Evolutionary conservation across 2,113 vertebrate species (phyloP).

Genomic region (Nothobranchius kuhntae): DNA sequence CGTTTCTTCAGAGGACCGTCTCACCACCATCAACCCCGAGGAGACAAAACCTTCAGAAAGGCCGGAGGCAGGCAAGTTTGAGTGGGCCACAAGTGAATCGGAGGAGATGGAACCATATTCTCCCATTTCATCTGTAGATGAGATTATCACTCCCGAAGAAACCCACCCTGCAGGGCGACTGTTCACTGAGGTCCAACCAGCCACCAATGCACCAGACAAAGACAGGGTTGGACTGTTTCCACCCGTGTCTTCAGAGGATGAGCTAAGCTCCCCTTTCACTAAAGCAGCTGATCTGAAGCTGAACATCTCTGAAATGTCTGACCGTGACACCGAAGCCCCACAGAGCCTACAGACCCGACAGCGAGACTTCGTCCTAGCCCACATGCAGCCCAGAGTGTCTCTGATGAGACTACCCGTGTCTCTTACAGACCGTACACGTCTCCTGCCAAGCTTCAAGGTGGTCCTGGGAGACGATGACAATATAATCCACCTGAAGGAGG

Average conservation of each 20-base stretch:
- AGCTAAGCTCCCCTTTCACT: not conserved
- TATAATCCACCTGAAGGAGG: conserved; percentile 23
- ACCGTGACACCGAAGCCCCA: rapidly evolving
- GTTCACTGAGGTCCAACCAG: too few relatives aligned
- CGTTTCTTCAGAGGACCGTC: too few relatives aligned
- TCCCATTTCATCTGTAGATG: not conserved
- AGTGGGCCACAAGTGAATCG: too few relatives aligned
- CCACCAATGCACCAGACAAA: too few relatives aligned
- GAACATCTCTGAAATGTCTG: not conserved
- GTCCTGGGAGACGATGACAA: not conserved
- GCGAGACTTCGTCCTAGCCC: not conserved
- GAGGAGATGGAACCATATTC: too few relatives aligned
- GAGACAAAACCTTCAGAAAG: too few relatives aligned
- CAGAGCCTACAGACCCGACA: not conserved
- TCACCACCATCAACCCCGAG: too few relatives aligned
- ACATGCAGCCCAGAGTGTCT: conserved; percentile 22
- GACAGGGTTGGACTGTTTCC: not conserved
- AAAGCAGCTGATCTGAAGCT: not conserved
- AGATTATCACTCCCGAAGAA: too few relatives aligned
- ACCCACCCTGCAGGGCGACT: too few relatives aligned
- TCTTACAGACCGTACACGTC: not conserved
- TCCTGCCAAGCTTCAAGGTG: not conserved
- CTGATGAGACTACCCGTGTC: conserved; percentile 14
- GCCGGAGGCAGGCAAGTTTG: too few relatives aligned
- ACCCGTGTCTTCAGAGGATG: not conserved